Evolutionary conservation across 2,113 vertebrate genomes (phyloP).

Genomic region (Oxyruncus cristatus): DNA sequence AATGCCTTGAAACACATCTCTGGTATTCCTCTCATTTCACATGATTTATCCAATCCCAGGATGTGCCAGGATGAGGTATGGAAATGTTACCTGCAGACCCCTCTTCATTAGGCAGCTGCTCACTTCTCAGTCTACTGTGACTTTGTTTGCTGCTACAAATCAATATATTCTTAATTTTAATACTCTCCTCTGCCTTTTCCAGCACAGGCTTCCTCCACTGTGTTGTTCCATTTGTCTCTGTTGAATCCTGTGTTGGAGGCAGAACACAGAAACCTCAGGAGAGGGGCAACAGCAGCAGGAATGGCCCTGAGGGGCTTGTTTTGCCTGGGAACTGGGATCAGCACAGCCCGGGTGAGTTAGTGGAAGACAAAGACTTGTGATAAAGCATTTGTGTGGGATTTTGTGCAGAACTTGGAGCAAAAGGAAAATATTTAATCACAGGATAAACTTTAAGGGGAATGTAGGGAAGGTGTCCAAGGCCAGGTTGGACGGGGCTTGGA

Average conservation of each 20-base stretch:
- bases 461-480: accelerated
- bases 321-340: neutral
- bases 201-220: neutral
- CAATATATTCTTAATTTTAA: neutral
- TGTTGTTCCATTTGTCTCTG: neutral
- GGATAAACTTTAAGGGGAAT: neutral
- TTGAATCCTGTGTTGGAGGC: accelerated
- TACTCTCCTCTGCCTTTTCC: neutral
- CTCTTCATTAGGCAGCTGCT: neutral
- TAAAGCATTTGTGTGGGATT: accelerated
- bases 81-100: neutral
- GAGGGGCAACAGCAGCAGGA: neutral
- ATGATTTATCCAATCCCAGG: neutral
- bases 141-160: neutral
- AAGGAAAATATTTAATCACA: accelerated
- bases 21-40: neutral
- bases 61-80: neutral
- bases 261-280: accelerated
- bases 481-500: neutral
- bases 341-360: accelerated
- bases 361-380: accelerated
- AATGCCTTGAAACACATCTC: neutral
- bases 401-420: accelerated
- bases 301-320: accelerated
- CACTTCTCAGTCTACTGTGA: neutral